These are phyloP conservation scores for Myripristis murdjan DNA, from an alignment of 2,797 vertebrate genomes.

Conservation along the genomic window DNA sequence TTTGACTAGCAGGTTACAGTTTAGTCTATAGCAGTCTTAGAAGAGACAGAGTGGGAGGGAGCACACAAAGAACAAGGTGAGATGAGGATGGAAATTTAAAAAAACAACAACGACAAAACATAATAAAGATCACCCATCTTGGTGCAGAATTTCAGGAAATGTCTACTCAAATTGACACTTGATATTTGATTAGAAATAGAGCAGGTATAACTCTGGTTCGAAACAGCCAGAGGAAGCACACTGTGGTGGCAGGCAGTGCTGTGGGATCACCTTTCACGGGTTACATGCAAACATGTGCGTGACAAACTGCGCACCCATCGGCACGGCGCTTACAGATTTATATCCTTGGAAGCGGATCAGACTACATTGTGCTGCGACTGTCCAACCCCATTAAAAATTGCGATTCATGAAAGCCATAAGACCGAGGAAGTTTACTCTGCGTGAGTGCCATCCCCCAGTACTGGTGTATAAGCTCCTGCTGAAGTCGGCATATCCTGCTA, in stretches of 20 bases:
- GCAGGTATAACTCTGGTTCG: background rate
- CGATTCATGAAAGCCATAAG: conserved; percentile 60
- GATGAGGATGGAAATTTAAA: conserved; percentile 44
- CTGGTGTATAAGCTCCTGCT: conserved; percentile 73
- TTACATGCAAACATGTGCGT: conserved; percentile 27
- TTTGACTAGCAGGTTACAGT: conserved; percentile 76
- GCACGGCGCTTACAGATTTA: conserved; percentile 49
- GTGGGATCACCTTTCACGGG: conserved; percentile 30
- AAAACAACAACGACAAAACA: conserved; percentile 22
- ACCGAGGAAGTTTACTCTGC: conserved; percentile 80
- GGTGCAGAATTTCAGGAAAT: background rate
- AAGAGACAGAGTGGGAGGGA: conserved; percentile 81
- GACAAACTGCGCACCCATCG: conserved; percentile 37
- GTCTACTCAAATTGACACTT: background rate
- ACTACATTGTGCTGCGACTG: conserved; percentile 59
- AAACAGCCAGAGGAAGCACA: conserved; percentile 22
- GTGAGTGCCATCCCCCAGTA: conserved; percentile 76
- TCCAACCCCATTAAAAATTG: conserved; percentile 61
- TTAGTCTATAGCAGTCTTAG: conserved; percentile 80
- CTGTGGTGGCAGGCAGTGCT: conserved; percentile 9
- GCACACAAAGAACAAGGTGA: conserved; percentile 57
- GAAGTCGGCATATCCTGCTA: conserved; percentile 79
- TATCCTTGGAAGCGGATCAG: conserved; percentile 53
- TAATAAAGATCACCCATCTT: conserved; percentile 16
- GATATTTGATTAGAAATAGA: background rate